Evolutionary conservation across 2,113 vertebrate species (phyloP), one percentile per base, ranked within the genome.

Genomic region (Erythrolamprus reginae): DNA sequence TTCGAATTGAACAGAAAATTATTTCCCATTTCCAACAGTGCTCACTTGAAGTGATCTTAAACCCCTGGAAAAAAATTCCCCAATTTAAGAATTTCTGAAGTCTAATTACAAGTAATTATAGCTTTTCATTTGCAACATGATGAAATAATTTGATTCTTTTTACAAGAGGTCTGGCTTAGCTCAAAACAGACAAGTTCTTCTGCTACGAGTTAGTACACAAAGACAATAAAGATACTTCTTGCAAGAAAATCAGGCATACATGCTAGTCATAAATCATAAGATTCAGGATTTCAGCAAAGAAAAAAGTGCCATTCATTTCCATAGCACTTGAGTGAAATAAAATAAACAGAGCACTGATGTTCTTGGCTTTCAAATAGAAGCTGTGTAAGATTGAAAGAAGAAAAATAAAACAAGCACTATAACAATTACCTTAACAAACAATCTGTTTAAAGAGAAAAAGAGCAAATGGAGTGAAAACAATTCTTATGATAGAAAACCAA

Each of bases 121-220:
- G 98, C 98, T 98, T 99, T 99, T 99, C 98, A 99, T 99, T 99
- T 98, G 98, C 98, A 98, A 98, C 98, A 99, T 99, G 98, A 99
- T 99, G 98, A 99, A 99, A 99, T 99, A 98, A 99, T 99, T 99
- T 99, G 98, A 99, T 98, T 98, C 98, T 98, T 98, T 98, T 99
- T 98, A 98, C 98, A 97, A 98, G 97, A 98, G 98, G 97, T 98
- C 98, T 99, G 99, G 98, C 98, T 99, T 98, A 98, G 97, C 98
- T 99, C 99, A 99, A 97, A 97, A 97, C 96, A 98, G 98, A 98
- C 98, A 98, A 98, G 98, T 97, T 97, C 97, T 98, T 98, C 98
- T 98, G 98, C 98, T 97, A 97, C 94, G 97, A 98, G 98, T 98
- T 98, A 98, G 98, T 98, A 98, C 95, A 98, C 97, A 98, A 98